Base-by-base conservation (phyloP, 92 coral and sea anemone genomes). In the Palythoa caribaeorum region DNA sequence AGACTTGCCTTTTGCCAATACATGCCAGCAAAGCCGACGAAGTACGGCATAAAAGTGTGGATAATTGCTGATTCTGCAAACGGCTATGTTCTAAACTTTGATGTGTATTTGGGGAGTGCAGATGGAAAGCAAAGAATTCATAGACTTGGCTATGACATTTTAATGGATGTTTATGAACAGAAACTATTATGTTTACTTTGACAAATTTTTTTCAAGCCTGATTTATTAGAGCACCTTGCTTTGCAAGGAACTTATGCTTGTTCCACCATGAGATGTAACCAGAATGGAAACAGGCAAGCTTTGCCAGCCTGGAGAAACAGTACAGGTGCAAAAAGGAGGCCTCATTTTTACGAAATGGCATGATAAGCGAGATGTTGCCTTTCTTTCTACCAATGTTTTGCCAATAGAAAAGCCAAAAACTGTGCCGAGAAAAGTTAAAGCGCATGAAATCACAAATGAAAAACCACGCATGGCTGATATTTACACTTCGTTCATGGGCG, bases 401-500 rank as follows among this genome's bases (percentile, higher is more conserved):
- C 70, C 70, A 14, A n/a, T 6, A n/a, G 70, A 63, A 63, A n/a
- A 15, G 17, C 20, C 70, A 14, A 63, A 14, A 14, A 1, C 11
- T 9, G 60, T 3, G 9, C 9, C 9, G 15, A 7, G 15, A 63
- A 63, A 2, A n/a, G n/a, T 13, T 7, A 35, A 73, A 6, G 78
- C 12, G 19, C 17, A 19, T 9, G 54, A 73, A 38, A 28, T 73
- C 17, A 20, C 0, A 19, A 73, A 14, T 73, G 51, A 17, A 17
- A 73, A 73, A 48, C 78, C 78, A 73, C 5, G 47, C 17, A 38
- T 73, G 16, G 36, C 78, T 20, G 39, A 73, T 28, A 7, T 17
- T 1, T 73, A 73, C 50, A 73, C 47, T 17, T 13, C 78, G 5
- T 17, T 6, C 78, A 73, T 73, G 78, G 78, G 78, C 5, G 78